phyloP scores from a whole-genome alignment of 2,888 invertebrate species.

The Pseudolycoriella hygida region DNA sequence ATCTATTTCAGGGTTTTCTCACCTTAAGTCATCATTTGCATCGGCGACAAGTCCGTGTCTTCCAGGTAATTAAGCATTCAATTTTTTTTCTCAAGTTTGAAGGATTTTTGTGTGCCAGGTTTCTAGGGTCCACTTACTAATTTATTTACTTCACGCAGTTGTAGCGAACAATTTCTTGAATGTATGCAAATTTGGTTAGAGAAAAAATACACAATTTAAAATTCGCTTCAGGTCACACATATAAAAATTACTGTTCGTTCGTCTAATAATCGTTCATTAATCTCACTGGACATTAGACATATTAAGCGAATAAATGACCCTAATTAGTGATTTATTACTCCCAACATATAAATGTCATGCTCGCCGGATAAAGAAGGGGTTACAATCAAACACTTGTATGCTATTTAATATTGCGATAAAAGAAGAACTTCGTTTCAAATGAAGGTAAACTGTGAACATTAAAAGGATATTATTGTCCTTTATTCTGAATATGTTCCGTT shows the following conservation, averaged over 20 bases:
- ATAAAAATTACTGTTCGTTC: background rate
- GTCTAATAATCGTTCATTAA: background rate
- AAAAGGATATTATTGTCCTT: no score
- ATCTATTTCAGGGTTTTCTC: slow-evolving; percentile 22
- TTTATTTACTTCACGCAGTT: no score
- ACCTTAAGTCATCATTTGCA: slow-evolving; percentile 23
- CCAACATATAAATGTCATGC: background rate
- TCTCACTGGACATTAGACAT: slow-evolving; percentile 2
- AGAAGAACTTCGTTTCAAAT: background rate
- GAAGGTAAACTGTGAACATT: no score
- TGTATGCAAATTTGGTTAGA: no score
- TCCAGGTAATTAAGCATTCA: slow-evolving; percentile 18
- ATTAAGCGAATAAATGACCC: slow-evolving; percentile 2
- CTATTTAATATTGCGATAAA: background rate
- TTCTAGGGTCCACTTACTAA: no score
- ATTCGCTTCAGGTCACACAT: no score
- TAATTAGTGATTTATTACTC: slow-evolving; percentile 3
- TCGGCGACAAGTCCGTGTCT: slow-evolving; percentile 19
- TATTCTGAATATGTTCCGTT: no score
- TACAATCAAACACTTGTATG: background rate
- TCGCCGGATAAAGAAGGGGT: background rate
- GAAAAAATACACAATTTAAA: no score
- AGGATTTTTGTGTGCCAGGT: no score
- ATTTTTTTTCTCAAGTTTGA: no score
- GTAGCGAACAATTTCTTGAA: no score